Base-by-base conservation (phyloP, 2,113 vertebrate genomes). In the Sylvietta virens region DNA sequence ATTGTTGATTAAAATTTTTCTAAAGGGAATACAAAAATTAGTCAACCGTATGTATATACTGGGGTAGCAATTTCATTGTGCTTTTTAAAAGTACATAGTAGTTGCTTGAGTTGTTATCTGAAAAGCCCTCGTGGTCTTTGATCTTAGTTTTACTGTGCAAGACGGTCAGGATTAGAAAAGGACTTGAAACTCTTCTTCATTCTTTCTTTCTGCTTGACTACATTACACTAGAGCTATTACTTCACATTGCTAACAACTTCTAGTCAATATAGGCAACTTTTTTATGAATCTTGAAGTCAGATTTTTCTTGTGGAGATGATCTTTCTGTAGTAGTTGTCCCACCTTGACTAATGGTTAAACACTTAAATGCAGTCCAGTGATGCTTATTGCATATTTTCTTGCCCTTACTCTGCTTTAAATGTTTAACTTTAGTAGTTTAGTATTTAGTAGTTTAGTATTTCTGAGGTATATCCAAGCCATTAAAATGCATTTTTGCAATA, bases 351-450 rank as follows among this genome's bases (percentile, higher is more conserved):
- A n/a, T 71, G 11, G 17, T 37, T 84, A 44, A 87, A 62, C 8
- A 47, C 37, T 70, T 72, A 18, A 0, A 0, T 61, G 12, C 0
- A 1, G 16, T 39, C 57, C 45, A 56, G 26, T 45, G 53, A 10
- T 79, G 31, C 10, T 60, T 70, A 47, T 6, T 93, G 44, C 22
- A 27, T 48, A 78, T 88, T 73, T 60, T 58, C 23, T 66, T 88
- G 35, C 12, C 23, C 40, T 50, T 71, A n/a, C 35, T 79, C 30
- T 74, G 10, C 35, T 70, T 62, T 51, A 50, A 31, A 30, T 37
- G 19, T n/a, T n/a, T n/a, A n/a, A n/a, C n/a, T n/a, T n/a, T n/a
- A n/a, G n/a, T 70, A 39, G 13, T 50, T 82, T 33, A 24, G 13
- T 77, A 20, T 83, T 90, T 94, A n/a, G n/a, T 70, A 39, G 13